These are phyloP conservation scores for Melanogrammus aeglefinus DNA, from an alignment of 2,797 vertebrate species.

Conservation along the genomic window DNA sequence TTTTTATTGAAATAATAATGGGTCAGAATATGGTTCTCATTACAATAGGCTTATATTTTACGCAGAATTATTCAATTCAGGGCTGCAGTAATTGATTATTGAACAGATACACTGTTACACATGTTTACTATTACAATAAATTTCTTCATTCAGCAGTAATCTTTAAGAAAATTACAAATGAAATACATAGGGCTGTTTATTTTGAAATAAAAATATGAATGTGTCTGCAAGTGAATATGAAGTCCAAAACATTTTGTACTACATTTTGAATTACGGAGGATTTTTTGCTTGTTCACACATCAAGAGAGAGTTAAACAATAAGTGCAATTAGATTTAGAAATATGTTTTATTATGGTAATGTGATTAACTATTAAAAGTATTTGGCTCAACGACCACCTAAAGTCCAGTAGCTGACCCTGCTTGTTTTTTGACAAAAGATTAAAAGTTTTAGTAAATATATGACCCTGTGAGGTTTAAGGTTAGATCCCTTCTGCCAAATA, in stretches of 20 bases:
- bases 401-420: background rate
- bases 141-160: background rate
- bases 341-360: background rate
- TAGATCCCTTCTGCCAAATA: background rate
- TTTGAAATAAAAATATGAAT: background rate
- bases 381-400: background rate
- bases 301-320: too few species aligned
- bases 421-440: background rate
- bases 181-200: background rate
- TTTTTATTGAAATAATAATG: background rate
- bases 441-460: background rate
- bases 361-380: background rate
- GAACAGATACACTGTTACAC: background rate
- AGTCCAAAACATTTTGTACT: background rate
- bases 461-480: background rate
- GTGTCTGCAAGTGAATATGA: background rate
- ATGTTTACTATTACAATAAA: background rate
- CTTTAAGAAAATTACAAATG: background rate
- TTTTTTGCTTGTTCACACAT: too few species aligned
- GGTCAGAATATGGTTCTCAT: background rate
- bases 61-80: background rate
- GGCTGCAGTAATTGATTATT: background rate
- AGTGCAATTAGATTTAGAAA: background rate
- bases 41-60: background rate
- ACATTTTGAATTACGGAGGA: background rate